phyloP scores from a whole-genome alignment of 2,113 vertebrate species.

The Chamaetylas fuelleborni region DNA sequence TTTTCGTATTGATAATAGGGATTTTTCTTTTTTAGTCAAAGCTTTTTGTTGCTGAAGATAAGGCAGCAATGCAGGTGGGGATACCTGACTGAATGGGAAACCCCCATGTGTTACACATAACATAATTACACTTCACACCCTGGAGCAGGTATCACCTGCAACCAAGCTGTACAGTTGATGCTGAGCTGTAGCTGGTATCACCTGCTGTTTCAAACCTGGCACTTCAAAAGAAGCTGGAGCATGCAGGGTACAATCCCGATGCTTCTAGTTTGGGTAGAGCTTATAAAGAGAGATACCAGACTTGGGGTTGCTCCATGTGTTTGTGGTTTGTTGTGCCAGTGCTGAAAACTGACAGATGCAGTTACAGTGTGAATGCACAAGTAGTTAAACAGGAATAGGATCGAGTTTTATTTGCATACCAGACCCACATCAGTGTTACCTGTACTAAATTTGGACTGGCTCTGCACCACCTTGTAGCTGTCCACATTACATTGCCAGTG shows the following conservation, averaged over 20 bases:
- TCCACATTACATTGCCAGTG: not conserved
- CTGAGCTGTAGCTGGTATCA: not conserved
- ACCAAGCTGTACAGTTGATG: not conserved
- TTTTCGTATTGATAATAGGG: not conserved
- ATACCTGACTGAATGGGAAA: not conserved
- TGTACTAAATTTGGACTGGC: not conserved
- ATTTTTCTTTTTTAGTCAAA: not conserved
- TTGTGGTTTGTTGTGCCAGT: not conserved
- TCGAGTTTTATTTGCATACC: not conserved
- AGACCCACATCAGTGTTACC: not conserved
- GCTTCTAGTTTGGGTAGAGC: not conserved
- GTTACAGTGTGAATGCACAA: not conserved
- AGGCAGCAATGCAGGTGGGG: not conserved
- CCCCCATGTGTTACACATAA: not conserved
- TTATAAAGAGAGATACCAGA: not conserved
- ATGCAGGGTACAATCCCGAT: fast-evolving
- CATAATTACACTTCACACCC: not conserved
- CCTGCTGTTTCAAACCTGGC: not conserved
- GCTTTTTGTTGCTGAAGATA: not conserved
- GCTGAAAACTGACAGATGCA: not conserved
- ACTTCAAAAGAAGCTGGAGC: not conserved
- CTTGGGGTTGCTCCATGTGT: not conserved
- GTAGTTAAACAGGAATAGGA: not conserved
- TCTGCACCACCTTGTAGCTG: not conserved
- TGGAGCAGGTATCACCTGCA: not conserved